Percentiles rank a stretch among this genome's conserved stretches.
Conservation (phyloP, 1,140 invertebrate genomes). For the Drosophila paulistorum region DNA sequence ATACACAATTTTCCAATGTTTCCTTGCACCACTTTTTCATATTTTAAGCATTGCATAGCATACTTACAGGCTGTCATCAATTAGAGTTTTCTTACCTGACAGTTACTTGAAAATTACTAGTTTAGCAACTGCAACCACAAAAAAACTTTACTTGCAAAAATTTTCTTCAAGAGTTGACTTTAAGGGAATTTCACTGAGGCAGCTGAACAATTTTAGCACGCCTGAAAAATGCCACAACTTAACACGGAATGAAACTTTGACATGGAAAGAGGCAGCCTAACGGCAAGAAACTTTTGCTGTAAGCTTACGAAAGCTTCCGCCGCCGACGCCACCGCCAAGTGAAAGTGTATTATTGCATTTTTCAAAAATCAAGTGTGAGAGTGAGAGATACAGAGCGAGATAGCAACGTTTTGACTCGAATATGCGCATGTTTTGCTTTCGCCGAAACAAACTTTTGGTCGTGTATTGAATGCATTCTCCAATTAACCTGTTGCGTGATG, state of each 20-base stretch:
- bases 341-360: conserved; percentile 77
- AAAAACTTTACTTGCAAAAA: conserved; percentile 3
- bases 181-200: conserved; percentile 26
- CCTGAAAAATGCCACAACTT: conserved; percentile 73
- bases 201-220: conserved; percentile 52
- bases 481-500: conserved; percentile 75
- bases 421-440: conserved; percentile 55
- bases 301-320: conserved; percentile 51
- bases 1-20: conserved; percentile 72
- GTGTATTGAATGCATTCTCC: conserved; percentile 38
- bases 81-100: conserved; percentile 31
- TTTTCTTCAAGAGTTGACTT: conserved; percentile 14
- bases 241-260: conserved; percentile 60
- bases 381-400: neutral
- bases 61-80: conserved; percentile 20
- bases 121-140: neutral
- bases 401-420: conserved; percentile 8
- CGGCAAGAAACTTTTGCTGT: conserved; percentile 10
- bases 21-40: conserved; percentile 5
- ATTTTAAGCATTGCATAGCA: neutral
- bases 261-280: conserved; percentile 17
- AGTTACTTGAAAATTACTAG: neutral
- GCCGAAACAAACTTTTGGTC: conserved; percentile 28
- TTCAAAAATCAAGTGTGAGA: conserved; percentile 32
- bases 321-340: conserved; percentile 36